Conservation (phyloP, 2,797 vertebrate species). For the Cynopterus sphinx region DNA sequence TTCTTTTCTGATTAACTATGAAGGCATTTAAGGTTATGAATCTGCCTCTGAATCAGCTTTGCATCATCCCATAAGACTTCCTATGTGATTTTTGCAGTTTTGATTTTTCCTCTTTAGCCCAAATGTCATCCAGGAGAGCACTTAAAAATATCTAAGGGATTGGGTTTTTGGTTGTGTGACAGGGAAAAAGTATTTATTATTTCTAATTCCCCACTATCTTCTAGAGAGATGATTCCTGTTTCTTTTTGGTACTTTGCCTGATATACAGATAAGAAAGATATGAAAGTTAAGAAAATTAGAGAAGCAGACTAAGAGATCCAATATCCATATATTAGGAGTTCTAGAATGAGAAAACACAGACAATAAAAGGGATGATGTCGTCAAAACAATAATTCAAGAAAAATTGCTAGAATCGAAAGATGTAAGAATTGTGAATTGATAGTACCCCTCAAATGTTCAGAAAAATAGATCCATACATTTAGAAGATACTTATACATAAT, state of each 20-base stretch:
- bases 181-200: neutral
- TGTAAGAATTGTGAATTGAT: neutral
- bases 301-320: neutral
- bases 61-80: neutral
- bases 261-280: neutral
- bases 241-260: neutral
- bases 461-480: neutral
- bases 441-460: neutral
- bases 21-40: neutral
- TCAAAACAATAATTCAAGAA: conserved; percentile 2
- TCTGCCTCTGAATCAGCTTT: conserved; percentile 54
- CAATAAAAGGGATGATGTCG: neutral
- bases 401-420: neutral
- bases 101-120: neutral
- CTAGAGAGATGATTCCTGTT: neutral
- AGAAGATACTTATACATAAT: neutral
- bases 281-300: neutral
- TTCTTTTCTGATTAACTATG: conserved; percentile 12
- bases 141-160: neutral
- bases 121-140: neutral
- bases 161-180: neutral
- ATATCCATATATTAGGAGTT: neutral
- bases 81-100: neutral
- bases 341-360: neutral
- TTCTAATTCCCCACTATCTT: neutral